phyloP scores from a whole-genome alignment of 2,113 vertebrate species.

The Apteryx mantelli region DNA sequence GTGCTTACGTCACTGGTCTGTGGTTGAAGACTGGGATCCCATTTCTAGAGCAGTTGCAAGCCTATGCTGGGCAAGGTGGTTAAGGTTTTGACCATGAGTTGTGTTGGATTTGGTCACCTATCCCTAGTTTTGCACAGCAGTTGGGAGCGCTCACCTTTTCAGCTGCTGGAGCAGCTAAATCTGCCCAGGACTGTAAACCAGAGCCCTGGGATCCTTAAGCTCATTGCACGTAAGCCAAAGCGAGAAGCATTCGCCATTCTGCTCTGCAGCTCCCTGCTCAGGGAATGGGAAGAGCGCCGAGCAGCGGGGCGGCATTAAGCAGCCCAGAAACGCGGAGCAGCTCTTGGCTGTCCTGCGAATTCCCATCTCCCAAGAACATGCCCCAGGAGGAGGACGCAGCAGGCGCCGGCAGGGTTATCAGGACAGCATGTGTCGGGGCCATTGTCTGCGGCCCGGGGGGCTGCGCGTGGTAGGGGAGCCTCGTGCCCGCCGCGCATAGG shows the following conservation, averaged over 20 bases:
- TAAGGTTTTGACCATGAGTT: background rate
- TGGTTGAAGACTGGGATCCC: too few species aligned
- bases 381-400: background rate
- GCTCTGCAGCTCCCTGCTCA: background rate
- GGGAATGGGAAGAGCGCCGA: accelerated
- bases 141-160: background rate
- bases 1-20: background rate
- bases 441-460: background rate
- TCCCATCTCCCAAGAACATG: background rate
- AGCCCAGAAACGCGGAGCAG: background rate
- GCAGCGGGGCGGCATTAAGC: background rate
- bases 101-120: background rate
- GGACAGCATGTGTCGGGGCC: background rate
- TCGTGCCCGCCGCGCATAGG: background rate
- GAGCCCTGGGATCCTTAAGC: accelerated
- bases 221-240: accelerated
- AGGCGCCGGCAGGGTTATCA: background rate
- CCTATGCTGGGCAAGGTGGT: background rate
- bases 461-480: background rate
- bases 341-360: background rate
- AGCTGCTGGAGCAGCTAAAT: too few species aligned
- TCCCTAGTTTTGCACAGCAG: background rate
- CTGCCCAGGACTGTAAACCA: background rate
- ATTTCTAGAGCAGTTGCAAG: background rate
- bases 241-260: background rate